phyloP scores from a whole-genome alignment of 2,113 vertebrate species.

The Pseudorasbora parva region DNA sequence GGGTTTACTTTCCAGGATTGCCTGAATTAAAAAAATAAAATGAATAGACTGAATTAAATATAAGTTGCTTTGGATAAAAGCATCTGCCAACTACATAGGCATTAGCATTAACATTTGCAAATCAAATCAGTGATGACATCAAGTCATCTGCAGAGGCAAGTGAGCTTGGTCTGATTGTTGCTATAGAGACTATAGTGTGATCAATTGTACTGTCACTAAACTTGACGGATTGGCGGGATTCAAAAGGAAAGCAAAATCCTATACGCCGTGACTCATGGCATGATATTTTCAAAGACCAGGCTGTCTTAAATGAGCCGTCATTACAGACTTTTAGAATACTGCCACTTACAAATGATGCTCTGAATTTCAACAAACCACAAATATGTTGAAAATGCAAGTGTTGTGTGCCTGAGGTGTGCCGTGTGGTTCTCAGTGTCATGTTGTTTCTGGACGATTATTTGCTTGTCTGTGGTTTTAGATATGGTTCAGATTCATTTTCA shows the following conservation, averaged over 20 bases:
- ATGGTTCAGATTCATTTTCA: not conserved
- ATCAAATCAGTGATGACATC: not conserved
- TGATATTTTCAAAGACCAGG: not conserved
- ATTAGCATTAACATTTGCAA: not conserved
- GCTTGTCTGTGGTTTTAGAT: not conserved
- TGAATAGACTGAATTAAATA: not conserved
- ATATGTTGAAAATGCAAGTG: not conserved
- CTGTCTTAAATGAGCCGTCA: constrained; percentile 12
- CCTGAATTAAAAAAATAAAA: not conserved
- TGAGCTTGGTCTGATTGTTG: not conserved
- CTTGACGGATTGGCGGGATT: constrained; percentile 1
- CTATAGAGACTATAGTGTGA: constrained; percentile 20
- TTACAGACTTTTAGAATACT: constrained; percentile 3
- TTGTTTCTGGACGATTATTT: not conserved
- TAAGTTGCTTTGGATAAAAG: not conserved
- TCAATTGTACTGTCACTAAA: constrained; percentile 18
- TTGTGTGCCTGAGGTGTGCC: not conserved
- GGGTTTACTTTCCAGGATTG: not conserved
- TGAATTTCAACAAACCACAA: constrained; percentile 16
- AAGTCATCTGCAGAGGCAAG: not conserved
- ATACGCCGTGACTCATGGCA: not conserved
- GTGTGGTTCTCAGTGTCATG: not conserved
- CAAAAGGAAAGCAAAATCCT: constrained; percentile 2
- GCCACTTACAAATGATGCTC: not conserved
- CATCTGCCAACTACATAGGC: not conserved